phyloP scores from a whole-genome alignment of 2,113 vertebrate genomes.

The Clupea harengus region DNA sequence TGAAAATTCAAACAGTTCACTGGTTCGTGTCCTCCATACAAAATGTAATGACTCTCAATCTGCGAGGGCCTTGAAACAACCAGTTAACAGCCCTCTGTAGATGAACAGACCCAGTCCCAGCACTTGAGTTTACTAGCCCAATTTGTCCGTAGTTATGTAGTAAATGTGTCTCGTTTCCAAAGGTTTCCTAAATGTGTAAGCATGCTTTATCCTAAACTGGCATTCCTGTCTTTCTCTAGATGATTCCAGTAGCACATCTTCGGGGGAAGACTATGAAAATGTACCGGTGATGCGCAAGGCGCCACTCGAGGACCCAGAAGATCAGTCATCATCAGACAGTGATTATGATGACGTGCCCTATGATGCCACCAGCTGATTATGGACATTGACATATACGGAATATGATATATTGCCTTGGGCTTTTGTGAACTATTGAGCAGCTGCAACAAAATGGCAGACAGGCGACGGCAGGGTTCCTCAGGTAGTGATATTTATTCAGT shows the following conservation, averaged over 20 bases:
- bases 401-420: background rate
- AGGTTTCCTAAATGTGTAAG: no score
- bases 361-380: background rate
- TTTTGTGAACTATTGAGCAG: background rate
- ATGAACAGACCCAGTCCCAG: no score
- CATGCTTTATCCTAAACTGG: background rate
- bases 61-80: no score
- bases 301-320: background rate
- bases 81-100: no score
- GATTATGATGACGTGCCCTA: conserved; percentile 45
- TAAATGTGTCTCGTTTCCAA: no score
- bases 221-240: conserved; percentile 29
- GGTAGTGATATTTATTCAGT: background rate
- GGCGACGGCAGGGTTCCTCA: background rate
- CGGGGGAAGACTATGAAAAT: conserved; percentile 43
- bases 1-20: no score
- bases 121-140: no score
- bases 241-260: conserved; percentile 42
- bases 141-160: no score
- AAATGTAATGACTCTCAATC: no score
- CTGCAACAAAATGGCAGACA: background rate
- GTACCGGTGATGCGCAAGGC: conserved; percentile 17
- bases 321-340: conserved; percentile 36
- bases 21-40: no score
- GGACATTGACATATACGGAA: background rate